phyloP scores from a whole-genome alignment of 2,113 vertebrate genomes.

The Limnothrissa miodon region DNA sequence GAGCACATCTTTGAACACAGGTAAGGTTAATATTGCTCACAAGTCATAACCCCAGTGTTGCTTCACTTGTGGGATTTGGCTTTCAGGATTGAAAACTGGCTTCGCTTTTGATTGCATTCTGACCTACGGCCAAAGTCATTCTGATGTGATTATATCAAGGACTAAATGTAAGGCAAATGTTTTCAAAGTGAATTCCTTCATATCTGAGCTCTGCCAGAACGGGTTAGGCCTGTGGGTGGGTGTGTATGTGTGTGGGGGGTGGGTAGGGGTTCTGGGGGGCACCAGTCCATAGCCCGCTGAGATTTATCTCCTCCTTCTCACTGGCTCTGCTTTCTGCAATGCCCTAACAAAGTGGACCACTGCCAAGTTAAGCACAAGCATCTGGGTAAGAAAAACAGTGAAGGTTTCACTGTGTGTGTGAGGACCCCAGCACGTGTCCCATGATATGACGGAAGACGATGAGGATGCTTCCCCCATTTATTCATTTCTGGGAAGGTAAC shows the following conservation, averaged over 20 bases:
- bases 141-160: not conserved
- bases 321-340: not conserved
- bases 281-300: not conserved
- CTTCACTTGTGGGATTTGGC: not conserved
- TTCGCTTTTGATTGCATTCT: constrained; percentile 17
- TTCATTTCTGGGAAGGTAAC: constrained; percentile 31
- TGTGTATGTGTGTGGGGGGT: too few species aligned
- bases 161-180: not conserved
- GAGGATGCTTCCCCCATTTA: not conserved
- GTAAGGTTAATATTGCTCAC: not conserved
- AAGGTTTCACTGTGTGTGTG: not conserved
- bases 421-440: not conserved
- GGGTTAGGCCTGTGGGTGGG: not conserved
- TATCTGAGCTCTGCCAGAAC: not conserved
- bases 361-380: not conserved
- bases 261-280: not conserved
- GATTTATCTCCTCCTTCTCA: not conserved
- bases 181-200: not conserved
- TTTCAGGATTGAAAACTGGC: constrained; percentile 2
- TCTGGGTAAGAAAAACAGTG: not conserved
- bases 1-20: not conserved
- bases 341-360: not conserved
- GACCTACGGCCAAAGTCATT: constrained; percentile 9
- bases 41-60: not conserved
- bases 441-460: not conserved